Conservation (phyloP, 2,113 vertebrate genomes). For the Mirounga angustirostris region DNA sequence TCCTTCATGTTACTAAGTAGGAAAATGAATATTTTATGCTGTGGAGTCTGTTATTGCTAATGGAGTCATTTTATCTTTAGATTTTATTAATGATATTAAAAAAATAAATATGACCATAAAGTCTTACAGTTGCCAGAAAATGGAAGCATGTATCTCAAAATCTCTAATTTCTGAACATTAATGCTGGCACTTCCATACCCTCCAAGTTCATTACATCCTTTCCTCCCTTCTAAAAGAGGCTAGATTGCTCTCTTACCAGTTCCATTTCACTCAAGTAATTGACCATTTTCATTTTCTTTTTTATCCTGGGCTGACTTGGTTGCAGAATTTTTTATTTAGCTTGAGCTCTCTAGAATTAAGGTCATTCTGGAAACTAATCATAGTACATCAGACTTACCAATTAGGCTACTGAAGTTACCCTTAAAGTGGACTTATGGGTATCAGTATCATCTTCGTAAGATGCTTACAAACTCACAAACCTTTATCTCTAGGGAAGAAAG, state of each 20-base stretch:
- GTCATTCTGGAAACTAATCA: not conserved
- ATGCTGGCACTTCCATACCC: not conserved
- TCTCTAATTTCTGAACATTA: not conserved
- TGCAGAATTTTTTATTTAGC: not conserved
- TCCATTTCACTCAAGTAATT: not conserved
- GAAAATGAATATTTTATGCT: slow-evolving; percentile 61
- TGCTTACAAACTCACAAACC: not conserved
- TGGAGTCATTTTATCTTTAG: slow-evolving; percentile 37
- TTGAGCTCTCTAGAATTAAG: not conserved
- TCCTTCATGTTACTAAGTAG: not conserved
- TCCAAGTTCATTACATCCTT: not conserved
- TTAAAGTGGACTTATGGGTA: not conserved
- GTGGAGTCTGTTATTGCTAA: slow-evolving; percentile 1
- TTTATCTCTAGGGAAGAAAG: not conserved
- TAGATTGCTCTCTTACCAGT: not conserved
- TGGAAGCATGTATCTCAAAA: not conserved
- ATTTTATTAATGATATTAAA: slow-evolving; percentile 56
- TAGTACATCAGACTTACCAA: not conserved
- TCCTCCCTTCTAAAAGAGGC: not conserved
- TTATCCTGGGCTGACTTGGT: not conserved
- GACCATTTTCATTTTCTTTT: not conserved
- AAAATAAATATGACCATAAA: slow-evolving; percentile 52
- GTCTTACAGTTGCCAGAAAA: not conserved
- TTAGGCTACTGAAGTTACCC: not conserved
- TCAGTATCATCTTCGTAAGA: not conserved